Base-by-base conservation (phyloP, 2,888 invertebrate species). In the Petrophora chlorosata region DNA sequence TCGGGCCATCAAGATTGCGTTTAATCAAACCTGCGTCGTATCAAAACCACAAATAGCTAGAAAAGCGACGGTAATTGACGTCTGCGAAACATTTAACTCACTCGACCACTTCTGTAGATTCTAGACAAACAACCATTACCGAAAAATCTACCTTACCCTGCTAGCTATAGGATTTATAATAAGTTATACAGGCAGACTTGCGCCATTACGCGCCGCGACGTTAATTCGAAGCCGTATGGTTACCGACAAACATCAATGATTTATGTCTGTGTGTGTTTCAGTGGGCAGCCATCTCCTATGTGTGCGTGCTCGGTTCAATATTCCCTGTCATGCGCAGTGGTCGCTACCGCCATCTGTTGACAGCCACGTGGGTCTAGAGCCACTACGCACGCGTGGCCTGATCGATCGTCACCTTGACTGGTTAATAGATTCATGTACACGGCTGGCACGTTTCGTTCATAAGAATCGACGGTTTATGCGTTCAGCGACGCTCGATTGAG, bases 341-440 rank as follows among this genome's bases (percentile, higher is more conserved):
- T 66, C 17, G 52, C 59, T 70, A 80, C 76, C 71, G 89, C 88
- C 88, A 88, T 88, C 89, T 89, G 86, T 86, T 82, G 86, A 79
- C 74, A 59, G 73, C 74, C 87, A 88, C 88, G 89, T 88, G 73
- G 69, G 67, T 54, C 28, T 23, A 46, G 44, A 30, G 41, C 16
- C 4, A 32, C 13, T 8, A 53, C 55, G 58, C 85, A 76, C 61
- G 79, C 76, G 80, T 76, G 79, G 45, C 63, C 66, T 62, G 74
- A 89, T 88, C 85, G 89, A 89, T 86, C 73, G 74, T 82, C 82
- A 84, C 84, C 85, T 85, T 86, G 83, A 80, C 81, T 79, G 78
- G 66, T 73, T 85, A 83, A 85, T 86, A 82, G 78, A 85, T 87
- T 86, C 86, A 82, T 82, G 74, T 79, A 73, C 78, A 77, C 79